Evolutionary conservation across 1,140 invertebrate species (phyloP).

Genomic region (Calliphora vicina): DNA sequence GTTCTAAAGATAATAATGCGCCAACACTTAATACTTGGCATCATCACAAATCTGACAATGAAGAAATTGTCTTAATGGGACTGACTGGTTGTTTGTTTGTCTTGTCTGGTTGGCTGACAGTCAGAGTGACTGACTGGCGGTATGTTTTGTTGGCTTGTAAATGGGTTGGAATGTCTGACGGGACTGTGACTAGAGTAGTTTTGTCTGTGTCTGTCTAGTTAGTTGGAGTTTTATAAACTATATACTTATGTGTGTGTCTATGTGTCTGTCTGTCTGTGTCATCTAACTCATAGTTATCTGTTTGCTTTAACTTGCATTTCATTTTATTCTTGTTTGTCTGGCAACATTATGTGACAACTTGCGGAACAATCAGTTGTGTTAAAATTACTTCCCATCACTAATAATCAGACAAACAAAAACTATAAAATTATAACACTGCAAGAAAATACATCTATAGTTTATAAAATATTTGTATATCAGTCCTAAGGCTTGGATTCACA

Average conservation of each 20-base stretch:
- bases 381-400: slow-evolving; percentile 33
- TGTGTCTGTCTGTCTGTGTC: not conserved
- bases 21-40: slow-evolving; percentile 60
- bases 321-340: slow-evolving; percentile 27
- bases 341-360: slow-evolving; percentile 33
- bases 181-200: not conserved
- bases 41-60: slow-evolving; percentile 51
- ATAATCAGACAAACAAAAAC: slow-evolving; percentile 18
- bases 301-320: slow-evolving; percentile 7
- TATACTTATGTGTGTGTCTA: too few relatives aligned
- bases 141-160: slow-evolving; percentile 18
- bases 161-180: not conserved
- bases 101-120: slow-evolving; percentile 8
- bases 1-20: slow-evolving; percentile 60
- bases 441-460: not conserved
- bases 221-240: too few relatives aligned
- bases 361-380: slow-evolving; percentile 28
- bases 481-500: too few relatives aligned
- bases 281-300: not conserved
- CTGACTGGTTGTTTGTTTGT: not conserved
- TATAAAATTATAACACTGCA: not conserved
- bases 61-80: slow-evolving; percentile 16
- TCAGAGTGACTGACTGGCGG: not conserved
- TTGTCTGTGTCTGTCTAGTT: not conserved
- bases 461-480: too few relatives aligned